These are phyloP conservation scores for Drosophila ezoana DNA, from an alignment of 2,888 invertebrate species.

Conservation along the genomic window DNA sequence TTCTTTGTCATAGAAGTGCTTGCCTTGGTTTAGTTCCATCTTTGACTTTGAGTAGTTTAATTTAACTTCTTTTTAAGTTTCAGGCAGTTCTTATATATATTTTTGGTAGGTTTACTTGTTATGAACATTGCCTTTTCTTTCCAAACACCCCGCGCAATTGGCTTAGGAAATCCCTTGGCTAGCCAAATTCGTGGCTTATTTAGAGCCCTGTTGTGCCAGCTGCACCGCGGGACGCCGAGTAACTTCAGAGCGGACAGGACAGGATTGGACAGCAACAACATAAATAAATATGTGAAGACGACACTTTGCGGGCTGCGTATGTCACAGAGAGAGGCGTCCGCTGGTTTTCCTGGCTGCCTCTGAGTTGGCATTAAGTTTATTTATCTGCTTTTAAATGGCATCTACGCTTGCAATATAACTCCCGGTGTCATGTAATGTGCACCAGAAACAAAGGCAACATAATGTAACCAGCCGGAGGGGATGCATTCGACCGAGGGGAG, in stretches of 20 bases:
- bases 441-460: constrained; percentile 79
- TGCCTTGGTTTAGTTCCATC: too few relatives aligned
- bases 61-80: too few relatives aligned
- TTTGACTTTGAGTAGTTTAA: too few relatives aligned
- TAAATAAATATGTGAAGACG: constrained; percentile 41
- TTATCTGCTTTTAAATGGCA: constrained; percentile 79
- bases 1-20: too few relatives aligned
- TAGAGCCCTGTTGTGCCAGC: constrained; percentile 7
- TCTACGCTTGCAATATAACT: constrained; percentile 76
- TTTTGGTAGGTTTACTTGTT: too few relatives aligned
- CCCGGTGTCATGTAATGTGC: constrained; percentile 75
- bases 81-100: too few relatives aligned
- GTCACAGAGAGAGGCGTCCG: constrained; percentile 24
- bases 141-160: too few relatives aligned
- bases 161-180: not conserved
- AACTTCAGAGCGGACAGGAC: constrained; percentile 1
- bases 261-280: constrained; percentile 23
- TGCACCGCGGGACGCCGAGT: constrained; percentile 17
- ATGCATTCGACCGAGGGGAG: too few relatives aligned
- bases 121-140: too few relatives aligned
- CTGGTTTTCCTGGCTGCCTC: constrained; percentile 16
- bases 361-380: constrained; percentile 73
- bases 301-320: constrained; percentile 60
- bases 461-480: constrained; percentile 59
- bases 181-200: constrained; percentile 9